Evolutionary conservation across 92 coral and sea anemone genomes (phyloP).

Genomic region (Actinernus sp.): DNA sequence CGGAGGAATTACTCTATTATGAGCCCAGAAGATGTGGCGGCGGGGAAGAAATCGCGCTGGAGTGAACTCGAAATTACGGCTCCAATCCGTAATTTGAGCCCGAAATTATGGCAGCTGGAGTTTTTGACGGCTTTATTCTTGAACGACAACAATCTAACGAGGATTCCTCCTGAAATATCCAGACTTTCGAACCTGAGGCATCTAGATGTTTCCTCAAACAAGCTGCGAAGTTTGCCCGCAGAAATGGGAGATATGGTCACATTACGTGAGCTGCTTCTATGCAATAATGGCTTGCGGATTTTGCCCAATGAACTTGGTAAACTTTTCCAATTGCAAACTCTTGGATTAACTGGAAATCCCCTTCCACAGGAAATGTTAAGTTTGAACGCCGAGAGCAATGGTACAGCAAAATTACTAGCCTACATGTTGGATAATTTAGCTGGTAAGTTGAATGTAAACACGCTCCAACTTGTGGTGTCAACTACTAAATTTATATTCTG

Average conservation of each 20-base stretch:
- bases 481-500: constrained; percentile 72
- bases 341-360: constrained; percentile 97
- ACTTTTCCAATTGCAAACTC: constrained; percentile 98
- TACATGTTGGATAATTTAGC: constrained; percentile 92
- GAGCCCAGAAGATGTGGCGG: constrained; percentile 94
- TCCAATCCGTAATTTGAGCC: constrained; percentile 98
- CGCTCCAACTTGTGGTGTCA: constrained; percentile 73
- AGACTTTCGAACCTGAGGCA: constrained; percentile 89
- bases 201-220: constrained; percentile 95
- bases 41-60: constrained; percentile 93
- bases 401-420: constrained; percentile 90
- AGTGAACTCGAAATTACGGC: constrained; percentile 99
- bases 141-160: constrained; percentile 95
- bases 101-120: constrained; percentile 98
- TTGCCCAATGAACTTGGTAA: constrained; percentile 99
- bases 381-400: constrained; percentile 85
- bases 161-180: constrained; percentile 97
- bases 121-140: constrained; percentile 93
- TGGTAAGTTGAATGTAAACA: constrained; percentile 84
- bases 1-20: constrained; percentile 91
- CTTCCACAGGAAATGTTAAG: constrained; percentile 87
- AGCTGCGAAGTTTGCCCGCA: constrained; percentile 98
- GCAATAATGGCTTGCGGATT: constrained; percentile 94
- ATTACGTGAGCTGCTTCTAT: constrained; percentile 96
- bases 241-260: constrained; percentile 99